These are phyloP conservation scores for Nephrocerus scutellatus DNA, from an alignment of 2,888 invertebrate genomes.

Conservation along the genomic window DNA sequence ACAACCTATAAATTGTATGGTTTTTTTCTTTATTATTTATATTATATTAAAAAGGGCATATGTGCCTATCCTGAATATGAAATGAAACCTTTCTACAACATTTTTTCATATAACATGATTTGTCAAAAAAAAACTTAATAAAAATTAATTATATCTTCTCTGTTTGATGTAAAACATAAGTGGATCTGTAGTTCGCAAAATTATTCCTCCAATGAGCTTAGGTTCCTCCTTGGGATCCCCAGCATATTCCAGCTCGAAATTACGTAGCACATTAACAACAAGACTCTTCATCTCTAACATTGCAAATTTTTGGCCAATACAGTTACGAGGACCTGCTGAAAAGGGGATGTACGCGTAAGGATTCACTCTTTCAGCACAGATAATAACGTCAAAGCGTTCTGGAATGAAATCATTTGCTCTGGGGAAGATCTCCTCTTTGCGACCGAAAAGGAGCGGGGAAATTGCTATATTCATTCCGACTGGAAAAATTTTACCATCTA, in stretches of 20 bases:
- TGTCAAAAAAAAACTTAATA: too few species aligned
- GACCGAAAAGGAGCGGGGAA: conserved; percentile 16
- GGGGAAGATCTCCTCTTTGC: conserved; percentile 19
- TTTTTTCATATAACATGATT: too few species aligned
- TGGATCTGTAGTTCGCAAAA: conserved; percentile 23
- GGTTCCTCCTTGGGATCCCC: conserved; percentile 15
- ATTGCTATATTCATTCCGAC: conserved; percentile 23
- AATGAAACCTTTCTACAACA: too few species aligned
- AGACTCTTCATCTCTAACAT: conserved; percentile 28
- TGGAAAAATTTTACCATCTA: conserved; percentile 24
- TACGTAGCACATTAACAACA: conserved; percentile 24
- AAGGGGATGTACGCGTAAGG: conserved; percentile 29
- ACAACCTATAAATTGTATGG: too few species aligned
- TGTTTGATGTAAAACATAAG: conserved; percentile 20
- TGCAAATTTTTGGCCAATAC: conserved; percentile 30
- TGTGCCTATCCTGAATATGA: too few species aligned
- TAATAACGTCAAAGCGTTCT: conserved; percentile 25
- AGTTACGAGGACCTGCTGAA: conserved; percentile 28
- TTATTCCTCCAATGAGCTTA: conserved; percentile 21
- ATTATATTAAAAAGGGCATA: too few species aligned
- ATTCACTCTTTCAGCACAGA: conserved; percentile 13
- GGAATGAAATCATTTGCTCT: conserved; percentile 26
- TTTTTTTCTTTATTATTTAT: too few species aligned
- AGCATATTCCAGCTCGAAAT: conserved; percentile 21
- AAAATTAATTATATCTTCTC: too few species aligned